Percentiles rank a stretch among this genome's conserved stretches.
Conservation (phyloP, 2,113 vertebrate genomes). For the Cervus canadensis region DNA sequence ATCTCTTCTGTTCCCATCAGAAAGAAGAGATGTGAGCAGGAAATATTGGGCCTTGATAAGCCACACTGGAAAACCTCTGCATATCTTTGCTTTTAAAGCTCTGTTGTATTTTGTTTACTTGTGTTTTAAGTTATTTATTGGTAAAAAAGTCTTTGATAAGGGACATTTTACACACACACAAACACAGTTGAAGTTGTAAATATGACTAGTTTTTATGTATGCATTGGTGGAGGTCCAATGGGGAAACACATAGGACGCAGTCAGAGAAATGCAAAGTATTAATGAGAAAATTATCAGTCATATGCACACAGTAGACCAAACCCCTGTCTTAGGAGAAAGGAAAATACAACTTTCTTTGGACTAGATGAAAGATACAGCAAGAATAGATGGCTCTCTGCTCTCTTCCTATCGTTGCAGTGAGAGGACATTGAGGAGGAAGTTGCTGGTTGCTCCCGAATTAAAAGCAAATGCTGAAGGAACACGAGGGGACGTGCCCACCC, state of each 20-base stretch:
- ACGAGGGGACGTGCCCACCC: fast-evolving
- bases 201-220: background rate
- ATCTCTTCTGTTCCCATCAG: background rate
- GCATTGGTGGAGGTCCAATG: background rate
- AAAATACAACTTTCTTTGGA: background rate
- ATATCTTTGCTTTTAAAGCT: background rate
- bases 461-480: background rate
- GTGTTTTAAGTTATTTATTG: background rate
- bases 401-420: background rate
- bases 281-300: background rate
- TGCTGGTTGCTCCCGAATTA: background rate
- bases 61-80: background rate
- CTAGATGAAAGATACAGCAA: background rate
- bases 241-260: background rate
- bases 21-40: background rate
- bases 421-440: background rate
- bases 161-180: background rate
- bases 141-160: background rate
- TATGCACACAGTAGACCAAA: background rate
- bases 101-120: background rate
- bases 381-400: background rate
- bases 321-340: background rate
- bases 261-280: background rate
- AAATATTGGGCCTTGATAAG: background rate
- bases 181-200: background rate